Base-by-base conservation (phyloP, 2,113 vertebrate species). In the Phalacrocorax aristotelis region DNA sequence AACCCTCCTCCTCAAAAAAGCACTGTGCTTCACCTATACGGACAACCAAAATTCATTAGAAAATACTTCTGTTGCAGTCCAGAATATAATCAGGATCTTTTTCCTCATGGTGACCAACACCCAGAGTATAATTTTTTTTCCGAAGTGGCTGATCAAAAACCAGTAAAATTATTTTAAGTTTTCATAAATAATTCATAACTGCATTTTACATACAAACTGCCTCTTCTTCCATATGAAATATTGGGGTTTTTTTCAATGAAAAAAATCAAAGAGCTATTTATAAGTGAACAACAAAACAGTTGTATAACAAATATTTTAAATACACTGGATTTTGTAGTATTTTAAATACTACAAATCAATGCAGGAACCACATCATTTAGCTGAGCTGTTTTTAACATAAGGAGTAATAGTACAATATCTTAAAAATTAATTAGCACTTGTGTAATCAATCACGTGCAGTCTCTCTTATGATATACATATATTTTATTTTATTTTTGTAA, bases 151-250 rank as follows among this genome's bases (percentile, higher is more conserved):
- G 58, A 79, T 91, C 57, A 96, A 96, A 96, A 83, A 4, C 5
- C 60, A 60, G 11, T 34, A 80, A 87, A 71, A 71, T 79, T 93
- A 76, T 75, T 91, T 93, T 85, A 79, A 90, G 11, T 6, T 66
- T 92, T 87, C 65, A 86, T 69, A 90, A 96, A 97, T 87, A 95
- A 97, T 96, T 95, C 57, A 87, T 42, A 25, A 64, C 27, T 55
- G 19, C 44, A 93, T 80, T 96, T 95, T 90, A 87, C 60, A 95
- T 52, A 92, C 16, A 76, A 95, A 92, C 77, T 86, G 30, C 36
- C 23, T 85, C 30, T 68, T 95, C 34, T 38, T 68, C n/a, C 11
- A 91, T 83, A 69, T 23, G 42, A 87, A 95, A 72, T 76, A 89
- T 23, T 54, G 44, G 14, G 61, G 60, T 87, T 65, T 72, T 71